These are phyloP conservation scores for Notamacropus eugenii DNA, from an alignment of 2,797 vertebrate genomes.

Conservation along the genomic window DNA sequence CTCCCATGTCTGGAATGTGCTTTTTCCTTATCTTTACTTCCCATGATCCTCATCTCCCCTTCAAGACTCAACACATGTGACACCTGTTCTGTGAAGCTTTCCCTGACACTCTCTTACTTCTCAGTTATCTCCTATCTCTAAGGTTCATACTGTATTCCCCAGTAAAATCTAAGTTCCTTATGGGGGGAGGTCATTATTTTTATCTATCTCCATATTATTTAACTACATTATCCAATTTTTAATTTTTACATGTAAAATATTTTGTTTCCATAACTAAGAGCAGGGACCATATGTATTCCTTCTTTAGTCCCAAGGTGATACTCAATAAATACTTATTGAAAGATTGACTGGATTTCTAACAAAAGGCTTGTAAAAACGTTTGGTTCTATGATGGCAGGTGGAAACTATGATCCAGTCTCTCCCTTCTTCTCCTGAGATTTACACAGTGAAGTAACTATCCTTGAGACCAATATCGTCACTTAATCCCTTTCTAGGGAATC, in stretches of 20 bases:
- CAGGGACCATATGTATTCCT: not conserved
- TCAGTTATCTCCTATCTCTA: constrained; percentile 36
- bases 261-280: not conserved
- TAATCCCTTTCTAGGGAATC: not conserved
- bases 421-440: not conserved
- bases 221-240: not conserved
- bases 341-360: not conserved
- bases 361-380: not conserved
- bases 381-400: not conserved
- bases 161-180: constrained; percentile 37
- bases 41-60: not conserved
- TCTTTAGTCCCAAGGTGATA: not conserved
- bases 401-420: not conserved
- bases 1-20: not conserved
- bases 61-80: not conserved
- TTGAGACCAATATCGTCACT: not conserved
- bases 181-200: constrained; percentile 41
- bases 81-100: not conserved
- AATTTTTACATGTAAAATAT: not conserved
- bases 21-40: not conserved
- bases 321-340: not conserved
- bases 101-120: constrained; percentile 15
- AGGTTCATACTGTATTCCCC: not conserved
- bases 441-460: not conserved
- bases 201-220: not conserved